Evolutionary conservation across 2,113 vertebrate genomes (phyloP), one percentile per base, ranked within the genome.

Genomic region (Dolichotis patagonum): DNA sequence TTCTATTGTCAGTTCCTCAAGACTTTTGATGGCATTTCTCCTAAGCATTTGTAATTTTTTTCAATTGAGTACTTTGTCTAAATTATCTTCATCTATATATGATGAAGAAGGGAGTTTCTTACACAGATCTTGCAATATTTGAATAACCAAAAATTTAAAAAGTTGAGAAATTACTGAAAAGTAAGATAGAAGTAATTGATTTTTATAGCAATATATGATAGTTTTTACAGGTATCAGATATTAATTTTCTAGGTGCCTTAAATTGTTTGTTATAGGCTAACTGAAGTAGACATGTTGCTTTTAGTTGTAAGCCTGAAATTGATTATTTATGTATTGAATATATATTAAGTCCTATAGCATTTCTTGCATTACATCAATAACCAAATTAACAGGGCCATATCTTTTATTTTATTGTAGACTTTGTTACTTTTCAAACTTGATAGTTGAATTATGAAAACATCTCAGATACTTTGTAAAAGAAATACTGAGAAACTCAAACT

Each of bases 271-370:
- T 24, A 56, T 28, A n/a, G 82, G 9, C 10, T 30, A 80, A 17
- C 60, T 26, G 85, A 41, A 84, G 54, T 7, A 58, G 43, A 62
- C 81, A 19, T 38, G n/a, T 28, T 88, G 60, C 56, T 92, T 89
- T 90, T 20, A 92, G 35, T 80, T 65, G n/a, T 91, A n/a, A n/a
- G n/a, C n/a, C n/a, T n/a, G n/a, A n/a, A n/a, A n/a, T n/a, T 82
- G 7, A 91, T 63, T 58, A 86, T 32, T 80, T 81, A 93, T 24
- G 49, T 82, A 93, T 49, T 91, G 41, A 62, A 97, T 96, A 91
- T 54, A 77, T 13, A 60, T 11, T n/a, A 62, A 67, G 62, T 67
- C 56, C 14, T 90, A 22, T 84, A 14, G 13, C 26, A 65, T 81
- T 75, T 65, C 41, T 88, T 85, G 7, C 6, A 65, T 46, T 63